Base-by-base conservation (phyloP, 2,113 vertebrate species). In the Myrmecophaga tridactyla region DNA sequence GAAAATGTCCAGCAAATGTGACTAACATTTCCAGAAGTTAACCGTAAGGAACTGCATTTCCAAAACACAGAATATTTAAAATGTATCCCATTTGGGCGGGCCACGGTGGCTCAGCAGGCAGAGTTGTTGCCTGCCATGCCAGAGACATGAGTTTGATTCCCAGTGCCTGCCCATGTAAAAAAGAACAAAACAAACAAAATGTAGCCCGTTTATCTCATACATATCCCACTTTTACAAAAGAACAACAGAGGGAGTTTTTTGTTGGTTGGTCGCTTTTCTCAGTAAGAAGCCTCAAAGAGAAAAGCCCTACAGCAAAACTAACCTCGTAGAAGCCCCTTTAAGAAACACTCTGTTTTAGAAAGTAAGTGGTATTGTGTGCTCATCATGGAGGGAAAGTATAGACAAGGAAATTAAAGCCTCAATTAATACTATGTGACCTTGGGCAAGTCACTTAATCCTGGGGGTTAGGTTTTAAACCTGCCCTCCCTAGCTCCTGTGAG, bases 261-360 rank as follows among this genome's bases (percentile, higher is more conserved):
- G 77, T 67, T 25, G 0, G 34, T 58, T 62, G 21, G 20, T 86
- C 20, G 1, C 4, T 77, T n/a, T 75, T 78, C 81, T 85, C 34
- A 95, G 36, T 56, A 96, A 95, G 43, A 93, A 43, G 6, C 67
- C 41, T 90, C 89, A 46, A 60, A 89, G 46, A n/a, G n/a, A n/a
- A n/a, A 85, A 69, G 3, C 31, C 65, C 18, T 31, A 78, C 90
- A 95, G 43, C 43, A 85, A 89, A 51, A 77, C 6, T 18, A 80
- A 80, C 56, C 69, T 7, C 11, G 13, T 41, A 1, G 11, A 92
- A 89, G 10, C 13, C 20, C 84, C 39, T 88, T 83, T 36, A 73
- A 86, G n/a, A 56, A 72, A 63, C 46, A 77, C 4, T n/a, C n/a
- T 67, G 1, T 84, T 94, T 94, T 20, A 94, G 84, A 89, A 63